phyloP scores from a whole-genome alignment of 2,888 invertebrate genomes.

The Cynaeus angustus region DNA sequence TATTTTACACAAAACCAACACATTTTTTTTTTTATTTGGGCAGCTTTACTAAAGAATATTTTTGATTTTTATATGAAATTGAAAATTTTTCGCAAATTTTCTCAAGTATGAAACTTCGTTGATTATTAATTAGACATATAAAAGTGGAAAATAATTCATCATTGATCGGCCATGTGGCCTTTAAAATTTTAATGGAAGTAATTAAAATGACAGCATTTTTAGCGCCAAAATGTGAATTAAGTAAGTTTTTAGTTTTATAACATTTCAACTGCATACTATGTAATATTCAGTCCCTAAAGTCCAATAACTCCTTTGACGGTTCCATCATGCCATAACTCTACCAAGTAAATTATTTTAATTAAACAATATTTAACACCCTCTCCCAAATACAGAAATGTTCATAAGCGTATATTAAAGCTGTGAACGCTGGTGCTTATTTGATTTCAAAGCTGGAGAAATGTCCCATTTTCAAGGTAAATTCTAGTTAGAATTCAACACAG shows the following conservation, averaged over 20 bases:
- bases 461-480: conserved; percentile 10
- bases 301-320: background rate
- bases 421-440: background rate
- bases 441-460: background rate
- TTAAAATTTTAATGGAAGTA: background rate
- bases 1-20: conserved; percentile 29
- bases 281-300: background rate
- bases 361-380: conserved; percentile 17
- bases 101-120: conserved; percentile 41
- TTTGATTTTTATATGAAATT: conserved; percentile 31
- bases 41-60: conserved; percentile 28
- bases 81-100: conserved; percentile 31
- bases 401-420: conserved; percentile 1
- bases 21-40: conserved; percentile 12
- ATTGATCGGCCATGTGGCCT: conserved; percentile 22
- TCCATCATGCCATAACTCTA: conserved; percentile 18
- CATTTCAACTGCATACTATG: background rate
- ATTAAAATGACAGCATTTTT: too few species aligned
- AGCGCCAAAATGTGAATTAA: too few species aligned
- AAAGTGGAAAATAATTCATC: conserved; percentile 22
- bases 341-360: conserved; percentile 17
- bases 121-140: conserved; percentile 28
- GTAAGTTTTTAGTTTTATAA: too few species aligned
- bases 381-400: conserved; percentile 14
- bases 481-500: background rate